Evolutionary conservation across 2,797 vertebrate genomes (phyloP), one percentile per base, ranked within the genome.

Genomic region (Trematomus bernacchii): DNA sequence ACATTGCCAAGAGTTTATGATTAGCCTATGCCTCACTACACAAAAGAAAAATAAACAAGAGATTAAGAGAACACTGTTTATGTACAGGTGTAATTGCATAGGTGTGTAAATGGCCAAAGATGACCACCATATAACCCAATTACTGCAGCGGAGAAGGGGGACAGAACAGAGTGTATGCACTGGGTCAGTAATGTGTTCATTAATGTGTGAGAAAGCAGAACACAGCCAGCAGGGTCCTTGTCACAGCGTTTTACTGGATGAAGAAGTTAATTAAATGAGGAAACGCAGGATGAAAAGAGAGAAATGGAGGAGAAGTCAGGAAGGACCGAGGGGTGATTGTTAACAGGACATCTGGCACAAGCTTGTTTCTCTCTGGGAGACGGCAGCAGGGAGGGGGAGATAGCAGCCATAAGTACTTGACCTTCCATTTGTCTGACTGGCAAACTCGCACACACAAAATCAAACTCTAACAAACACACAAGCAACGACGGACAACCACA

Each of bases 311-410:
- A 77, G 58, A 87, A 84, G 73, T 83, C 84, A 85, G 81, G 78
- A 92, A 90, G 73, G 79, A 88, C 77, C 70, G 69, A 83, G 70
- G 81, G 79, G 60, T 82, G 84, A 89, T 86, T 87, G 86, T 92
- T 93, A 91, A 92, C 75, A 80, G 85, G 89, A 92, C 91, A 93
- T 92, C 93, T 93, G 91, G 91, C 83, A 84, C 78, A 84, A 71
- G 78, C 86, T 79, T 75, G 59, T 81, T 80, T 83, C 80, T 85
- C 74, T 87, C 67, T 76, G 74, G 77, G 76, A 87, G 78, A 71
- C 80, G 65, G 61, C 47, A 80, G 65, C 54, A 64, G 68, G 71
- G 66, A 58, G 58, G 76, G 66, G 64, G 74, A 43, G 71, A 72
- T 18, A 64, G 83, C 76, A 85, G 82, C 54, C 77, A 83, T 71